Percentiles rank a stretch among this genome's conserved stretches.
Conservation (phyloP, 30 jellyfish, hydroid and myxozoan species). For the Clytia hemisphaerica region DNA sequence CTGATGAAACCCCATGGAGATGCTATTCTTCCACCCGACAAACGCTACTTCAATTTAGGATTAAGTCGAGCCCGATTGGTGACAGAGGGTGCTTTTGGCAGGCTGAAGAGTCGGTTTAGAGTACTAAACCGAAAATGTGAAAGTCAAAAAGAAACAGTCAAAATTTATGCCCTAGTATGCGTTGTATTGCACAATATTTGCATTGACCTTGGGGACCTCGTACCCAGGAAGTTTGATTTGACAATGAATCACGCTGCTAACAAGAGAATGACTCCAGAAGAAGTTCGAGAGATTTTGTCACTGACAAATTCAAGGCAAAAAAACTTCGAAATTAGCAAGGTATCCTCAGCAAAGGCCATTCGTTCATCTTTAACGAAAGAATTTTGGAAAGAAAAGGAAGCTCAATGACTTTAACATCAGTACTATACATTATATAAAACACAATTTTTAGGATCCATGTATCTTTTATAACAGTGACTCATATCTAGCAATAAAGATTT, state of each 20-base stretch:
- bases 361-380: background rate
- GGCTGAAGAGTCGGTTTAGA: conserved; percentile 57
- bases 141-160: conserved; percentile 33
- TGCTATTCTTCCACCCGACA: conserved; percentile 50
- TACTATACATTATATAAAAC: too few relatives aligned
- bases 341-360: background rate
- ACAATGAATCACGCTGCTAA: conserved; percentile 30
- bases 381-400: background rate
- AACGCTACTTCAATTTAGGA: conserved; percentile 66
- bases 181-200: conserved; percentile 56
- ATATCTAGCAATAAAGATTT: too few relatives aligned
- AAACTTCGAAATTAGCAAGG: background rate
- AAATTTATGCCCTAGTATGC: conserved; percentile 50
- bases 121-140: conserved; percentile 40
- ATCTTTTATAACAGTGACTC: too few relatives aligned
- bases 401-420: too few relatives aligned
- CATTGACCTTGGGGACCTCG: conserved; percentile 42
- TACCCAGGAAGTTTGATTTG: conserved; percentile 42
- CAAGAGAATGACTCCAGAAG: background rate
- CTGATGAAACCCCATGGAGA: conserved; percentile 61
- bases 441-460: too few relatives aligned
- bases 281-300: background rate
- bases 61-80: conserved; percentile 74
- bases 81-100: conserved; percentile 67
- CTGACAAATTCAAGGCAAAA: background rate